A percentile compares a stretch with the other conserved stretches of the same genome.
These are phyloP conservation scores for Timema podura DNA, from an alignment of 2,888 invertebrate genomes.

Conservation along the genomic window DNA sequence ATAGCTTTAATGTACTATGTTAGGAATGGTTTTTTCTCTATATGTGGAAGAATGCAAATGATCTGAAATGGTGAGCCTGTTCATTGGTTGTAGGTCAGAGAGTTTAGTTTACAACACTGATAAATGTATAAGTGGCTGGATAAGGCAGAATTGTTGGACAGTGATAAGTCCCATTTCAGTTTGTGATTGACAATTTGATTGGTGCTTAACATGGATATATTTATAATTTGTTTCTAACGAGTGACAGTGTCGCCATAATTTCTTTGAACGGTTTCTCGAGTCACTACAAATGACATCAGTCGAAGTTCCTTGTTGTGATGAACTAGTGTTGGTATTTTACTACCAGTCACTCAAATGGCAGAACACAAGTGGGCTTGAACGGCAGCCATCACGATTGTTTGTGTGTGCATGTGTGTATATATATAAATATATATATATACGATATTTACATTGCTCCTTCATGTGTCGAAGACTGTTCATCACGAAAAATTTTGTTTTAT, in stretches of 20 bases:
- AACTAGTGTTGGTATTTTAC: constrained; percentile 10
- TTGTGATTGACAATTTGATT: constrained; percentile 16
- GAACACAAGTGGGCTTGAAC: neutral
- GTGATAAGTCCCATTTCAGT: constrained; percentile 4
- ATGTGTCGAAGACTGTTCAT: constrained; percentile 19
- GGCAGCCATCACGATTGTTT: constrained; percentile 8
- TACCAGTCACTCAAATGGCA: neutral
- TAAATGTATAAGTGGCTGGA: too few relatives aligned
- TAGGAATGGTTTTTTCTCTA: constrained; percentile 11
- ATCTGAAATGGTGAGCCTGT: constrained; percentile 7
- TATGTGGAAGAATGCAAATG: too few relatives aligned
- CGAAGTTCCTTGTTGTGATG: constrained; percentile 26
- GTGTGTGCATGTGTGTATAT: constrained; percentile 13
- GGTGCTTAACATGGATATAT: constrained; percentile 14
- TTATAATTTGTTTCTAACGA: constrained; percentile 14
- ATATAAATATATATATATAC: constrained; percentile 16
- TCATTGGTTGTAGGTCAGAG: constrained; percentile 4
- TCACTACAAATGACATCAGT: constrained; percentile 16
- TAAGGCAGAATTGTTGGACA: neutral
- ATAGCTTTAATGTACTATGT: constrained; percentile 16
- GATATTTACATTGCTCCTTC: constrained; percentile 11
- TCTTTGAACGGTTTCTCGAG: too few relatives aligned
- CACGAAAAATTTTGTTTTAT: constrained; percentile 15
- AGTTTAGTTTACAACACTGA: neutral
- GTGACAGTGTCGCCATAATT: constrained; percentile 3